phyloP scores from a whole-genome alignment of 2,888 invertebrate genomes.

The Ischnus inquisitorius region DNA sequence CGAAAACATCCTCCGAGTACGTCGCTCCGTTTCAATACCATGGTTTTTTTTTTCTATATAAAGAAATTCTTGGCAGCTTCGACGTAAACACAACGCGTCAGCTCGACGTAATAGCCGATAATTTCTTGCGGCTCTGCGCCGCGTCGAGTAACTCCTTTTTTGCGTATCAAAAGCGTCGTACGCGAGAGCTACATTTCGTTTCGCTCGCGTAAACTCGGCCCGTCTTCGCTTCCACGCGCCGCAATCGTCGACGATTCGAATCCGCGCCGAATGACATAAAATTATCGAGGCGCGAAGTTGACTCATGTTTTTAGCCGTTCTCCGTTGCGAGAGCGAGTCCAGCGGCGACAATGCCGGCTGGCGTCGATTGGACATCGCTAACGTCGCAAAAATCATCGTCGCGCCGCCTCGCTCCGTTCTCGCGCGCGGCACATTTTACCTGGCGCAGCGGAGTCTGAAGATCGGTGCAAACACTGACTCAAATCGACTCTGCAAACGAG shows the following conservation, averaged over 20 bases:
- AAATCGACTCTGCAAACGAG: not conserved
- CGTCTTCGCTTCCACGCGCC: not conserved
- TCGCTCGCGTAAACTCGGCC: not conserved
- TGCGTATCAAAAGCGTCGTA: not conserved
- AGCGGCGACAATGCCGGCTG: not conserved
- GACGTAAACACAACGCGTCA: not conserved
- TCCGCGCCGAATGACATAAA: not conserved
- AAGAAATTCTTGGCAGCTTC: not conserved
- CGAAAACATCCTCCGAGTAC: not conserved
- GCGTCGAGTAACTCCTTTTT: not conserved
- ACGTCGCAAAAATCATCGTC: constrained; percentile 28
- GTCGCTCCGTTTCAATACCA: not conserved
- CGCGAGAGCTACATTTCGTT: not conserved
- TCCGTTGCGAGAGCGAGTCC: not conserved
- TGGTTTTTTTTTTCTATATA: not conserved
- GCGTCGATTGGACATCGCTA: not conserved
- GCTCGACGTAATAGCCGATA: not conserved
- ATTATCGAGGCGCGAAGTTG: constrained; percentile 10
- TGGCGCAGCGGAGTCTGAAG: not conserved
- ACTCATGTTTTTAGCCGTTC: not conserved
- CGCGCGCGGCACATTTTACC: constrained; percentile 2
- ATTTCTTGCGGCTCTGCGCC: not conserved
- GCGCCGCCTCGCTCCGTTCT: constrained; percentile 11
- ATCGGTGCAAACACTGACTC: constrained; percentile 9
- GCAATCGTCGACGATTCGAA: not conserved